These are phyloP conservation scores for Baronia brevicornis DNA, from an alignment of 2,888 invertebrate genomes.

Conservation along the genomic window DNA sequence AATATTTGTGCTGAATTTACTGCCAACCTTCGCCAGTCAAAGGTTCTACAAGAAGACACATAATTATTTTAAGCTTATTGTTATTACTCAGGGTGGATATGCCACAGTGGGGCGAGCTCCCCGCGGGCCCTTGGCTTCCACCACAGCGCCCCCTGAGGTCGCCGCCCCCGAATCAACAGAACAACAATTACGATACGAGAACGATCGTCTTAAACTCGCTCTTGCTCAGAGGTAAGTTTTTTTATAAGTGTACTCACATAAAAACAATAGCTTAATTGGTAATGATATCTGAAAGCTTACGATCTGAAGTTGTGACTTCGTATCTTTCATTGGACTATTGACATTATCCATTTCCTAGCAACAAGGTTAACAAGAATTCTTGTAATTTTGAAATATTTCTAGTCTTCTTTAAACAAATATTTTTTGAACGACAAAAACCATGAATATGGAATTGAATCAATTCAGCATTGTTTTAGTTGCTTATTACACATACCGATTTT, in stretches of 20 bases:
- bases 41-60: too few relatives aligned
- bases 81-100: slow-evolving; percentile 38
- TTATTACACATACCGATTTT: too few relatives aligned
- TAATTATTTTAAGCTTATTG: background rate
- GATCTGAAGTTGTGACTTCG: too few relatives aligned
- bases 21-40: background rate
- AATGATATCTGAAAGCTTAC: too few relatives aligned
- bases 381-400: too few relatives aligned
- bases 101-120: slow-evolving; percentile 60
- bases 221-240: slow-evolving; percentile 86
- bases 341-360: too few relatives aligned
- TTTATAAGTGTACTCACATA: background rate
- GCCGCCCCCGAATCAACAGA: slow-evolving; percentile 62
- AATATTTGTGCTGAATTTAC: background rate
- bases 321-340: too few relatives aligned
- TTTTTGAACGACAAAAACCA: too few relatives aligned
- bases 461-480: too few relatives aligned
- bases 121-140: slow-evolving; percentile 37
- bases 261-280: slow-evolving; percentile 4
- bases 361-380: too few relatives aligned
- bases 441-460: too few relatives aligned
- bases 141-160: slow-evolving; percentile 25
- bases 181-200: slow-evolving; percentile 96
- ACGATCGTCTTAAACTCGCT: slow-evolving; percentile 95
- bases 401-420: too few relatives aligned